A percentile compares a stretch with the other conserved stretches of the same genome.
These are phyloP conservation scores for Chlamydotis undulata DNA, from an alignment of 2,113 vertebrate genomes.

Conservation along the genomic window DNA sequence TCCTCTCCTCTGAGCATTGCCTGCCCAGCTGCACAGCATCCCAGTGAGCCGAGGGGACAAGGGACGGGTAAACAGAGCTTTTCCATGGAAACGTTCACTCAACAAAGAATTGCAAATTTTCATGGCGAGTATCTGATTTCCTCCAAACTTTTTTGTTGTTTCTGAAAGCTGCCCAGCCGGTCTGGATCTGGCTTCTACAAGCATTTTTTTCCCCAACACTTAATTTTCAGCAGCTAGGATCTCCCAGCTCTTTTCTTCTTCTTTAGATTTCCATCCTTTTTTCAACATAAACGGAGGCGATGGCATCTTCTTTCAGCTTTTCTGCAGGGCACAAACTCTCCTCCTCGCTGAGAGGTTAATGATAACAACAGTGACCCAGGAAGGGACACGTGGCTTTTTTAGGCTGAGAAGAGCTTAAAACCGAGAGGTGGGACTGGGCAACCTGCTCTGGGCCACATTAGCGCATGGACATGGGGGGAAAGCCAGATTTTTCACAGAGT, in stretches of 20 bases:
- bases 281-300: neutral
- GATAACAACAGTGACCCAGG: neutral
- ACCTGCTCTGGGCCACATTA: neutral
- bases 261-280: neutral
- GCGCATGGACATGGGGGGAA: accelerated
- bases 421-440: neutral
- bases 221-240: neutral
- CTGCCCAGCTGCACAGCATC: conserved; percentile 28
- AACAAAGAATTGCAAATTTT: conserved; percentile 30
- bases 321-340: neutral
- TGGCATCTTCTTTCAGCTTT: neutral
- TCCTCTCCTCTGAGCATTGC: neutral
- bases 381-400: neutral
- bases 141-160: conserved; percentile 12
- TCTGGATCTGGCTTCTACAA: neutral
- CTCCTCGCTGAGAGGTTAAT: neutral
- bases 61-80: neutral
- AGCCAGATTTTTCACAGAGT: neutral
- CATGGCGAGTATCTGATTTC: conserved; percentile 26
- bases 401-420: neutral
- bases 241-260: neutral
- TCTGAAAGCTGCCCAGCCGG: neutral
- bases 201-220: neutral
- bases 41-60: neutral
- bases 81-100: conserved; percentile 43